These are phyloP conservation scores for Mus caroli DNA, from an alignment of 2,797 vertebrate species.

Conservation along the genomic window DNA sequence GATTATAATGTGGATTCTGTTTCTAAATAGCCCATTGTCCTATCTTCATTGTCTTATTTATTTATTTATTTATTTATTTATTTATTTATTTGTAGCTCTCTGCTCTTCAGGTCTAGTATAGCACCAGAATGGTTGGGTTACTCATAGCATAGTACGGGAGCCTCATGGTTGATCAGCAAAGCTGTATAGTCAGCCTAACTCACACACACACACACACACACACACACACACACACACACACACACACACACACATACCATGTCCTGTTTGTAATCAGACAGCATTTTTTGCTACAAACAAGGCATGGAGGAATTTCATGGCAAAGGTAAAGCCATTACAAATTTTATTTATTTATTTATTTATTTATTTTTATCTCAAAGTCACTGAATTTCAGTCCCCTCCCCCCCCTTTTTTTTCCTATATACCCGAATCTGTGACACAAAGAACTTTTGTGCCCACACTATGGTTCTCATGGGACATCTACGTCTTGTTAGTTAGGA, in stretches of 20 bases:
- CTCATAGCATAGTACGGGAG: accelerated
- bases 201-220: neutral
- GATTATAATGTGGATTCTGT: neutral
- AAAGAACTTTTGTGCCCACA: neutral
- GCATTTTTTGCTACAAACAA: conserved; percentile 23
- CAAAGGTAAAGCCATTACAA: conserved; percentile 3
- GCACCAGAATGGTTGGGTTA: neutral
- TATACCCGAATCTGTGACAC: neutral
- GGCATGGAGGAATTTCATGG: neutral
- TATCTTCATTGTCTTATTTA: neutral
- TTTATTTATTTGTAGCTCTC: neutral
- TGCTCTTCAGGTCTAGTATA: neutral
- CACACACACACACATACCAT: neutral
- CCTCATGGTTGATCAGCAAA: neutral
- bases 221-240: neutral
- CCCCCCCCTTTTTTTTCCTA: neutral
- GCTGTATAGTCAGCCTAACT: neutral
- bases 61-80: too few species aligned
- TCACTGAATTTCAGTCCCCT: neutral
- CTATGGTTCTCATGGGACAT: neutral
- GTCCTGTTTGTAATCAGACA: neutral
- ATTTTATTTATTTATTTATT: too few species aligned
- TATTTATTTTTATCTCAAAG: too few species aligned
- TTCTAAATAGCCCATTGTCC: neutral
- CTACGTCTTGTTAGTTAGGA: neutral